Evolutionary conservation across 2,888 invertebrate genomes (phyloP).

Genomic region (Drosophila rellima): DNA sequence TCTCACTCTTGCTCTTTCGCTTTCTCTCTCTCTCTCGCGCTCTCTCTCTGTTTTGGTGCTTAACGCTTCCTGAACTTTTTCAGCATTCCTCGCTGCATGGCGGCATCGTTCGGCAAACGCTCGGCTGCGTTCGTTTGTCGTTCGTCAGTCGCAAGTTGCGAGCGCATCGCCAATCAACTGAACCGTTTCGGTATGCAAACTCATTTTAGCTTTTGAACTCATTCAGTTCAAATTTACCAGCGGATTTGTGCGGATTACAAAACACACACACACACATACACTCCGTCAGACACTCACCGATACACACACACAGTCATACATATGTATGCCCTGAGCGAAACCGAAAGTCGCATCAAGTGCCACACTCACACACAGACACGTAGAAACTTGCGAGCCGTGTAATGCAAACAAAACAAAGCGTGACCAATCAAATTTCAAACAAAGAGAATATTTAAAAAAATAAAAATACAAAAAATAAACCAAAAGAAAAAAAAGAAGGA

Average conservation of each 20-base stretch:
- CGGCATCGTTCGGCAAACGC: conserved; percentile 32
- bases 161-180: conserved; percentile 53
- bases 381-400: conserved; percentile 17
- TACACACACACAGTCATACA: conserved; percentile 13
- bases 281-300: conserved; percentile 1
- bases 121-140: conserved; percentile 18
- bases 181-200: conserved; percentile 72
- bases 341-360: conserved; percentile 42
- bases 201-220: conserved; percentile 82
- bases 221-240: conserved; percentile 81
- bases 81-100: conserved; percentile 2
- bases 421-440: conserved; percentile 16
- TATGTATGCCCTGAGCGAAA: conserved; percentile 13
- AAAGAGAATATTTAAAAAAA: conserved; percentile 8
- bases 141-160: conserved; percentile 36
- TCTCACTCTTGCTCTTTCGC: background rate
- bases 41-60: background rate
- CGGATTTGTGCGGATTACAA: conserved; percentile 82
- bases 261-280: conserved; percentile 29
- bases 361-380: conserved; percentile 18
- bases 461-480: conserved; percentile 13
- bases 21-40: background rate
- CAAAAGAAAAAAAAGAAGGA: conserved; percentile 4
- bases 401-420: conserved; percentile 38
- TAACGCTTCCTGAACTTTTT: conserved; percentile 26